Conservation (phyloP, 2,888 invertebrate species). For the Oscheius sp. region DNA sequence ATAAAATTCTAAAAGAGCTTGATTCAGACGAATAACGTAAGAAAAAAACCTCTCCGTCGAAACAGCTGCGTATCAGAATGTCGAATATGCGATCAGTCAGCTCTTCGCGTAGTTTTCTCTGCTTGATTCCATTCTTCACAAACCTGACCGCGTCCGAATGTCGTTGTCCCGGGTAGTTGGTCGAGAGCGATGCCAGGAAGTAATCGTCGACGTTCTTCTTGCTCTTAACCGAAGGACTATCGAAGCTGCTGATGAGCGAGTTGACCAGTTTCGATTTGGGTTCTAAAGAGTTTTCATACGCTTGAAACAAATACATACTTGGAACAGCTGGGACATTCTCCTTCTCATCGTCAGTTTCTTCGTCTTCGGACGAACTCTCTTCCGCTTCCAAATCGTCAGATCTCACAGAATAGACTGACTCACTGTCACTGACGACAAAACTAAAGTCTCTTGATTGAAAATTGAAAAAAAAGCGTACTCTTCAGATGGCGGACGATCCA, state of each 20-base stretch:
- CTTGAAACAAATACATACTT: not conserved
- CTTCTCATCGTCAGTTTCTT: conserved; percentile 6
- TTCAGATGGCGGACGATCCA: not conserved
- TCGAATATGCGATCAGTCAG: conserved; percentile 38
- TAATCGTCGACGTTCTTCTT: conserved; percentile 40
- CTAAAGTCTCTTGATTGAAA: conserved; percentile 6
- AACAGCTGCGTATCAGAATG: conserved; percentile 42
- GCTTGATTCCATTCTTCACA: conserved; percentile 25
- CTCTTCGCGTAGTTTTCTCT: conserved; percentile 25
- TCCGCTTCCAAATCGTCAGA: conserved; percentile 2
- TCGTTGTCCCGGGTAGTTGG: conserved; percentile 39
- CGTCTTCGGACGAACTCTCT: conserved; percentile 4
- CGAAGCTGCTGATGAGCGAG: not conserved
- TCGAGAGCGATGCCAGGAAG: conserved; percentile 48
- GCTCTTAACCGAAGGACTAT: conserved; percentile 18
- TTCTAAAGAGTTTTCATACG: not conserved
- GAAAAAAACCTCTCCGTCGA: conserved; percentile 32
- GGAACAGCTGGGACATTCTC: not conserved
- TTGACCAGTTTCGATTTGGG: not conserved
- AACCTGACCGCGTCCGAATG: conserved; percentile 39
- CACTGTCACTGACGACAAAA: conserved; percentile 29
- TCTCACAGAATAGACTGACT: conserved; percentile 4
- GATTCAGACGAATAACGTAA: not conserved
- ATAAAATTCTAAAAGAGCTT: conserved; percentile 77
- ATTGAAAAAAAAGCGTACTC: not conserved